phyloP scores from a whole-genome alignment of 2,888 invertebrate species.

The Gnatocerus cornutus region DNA sequence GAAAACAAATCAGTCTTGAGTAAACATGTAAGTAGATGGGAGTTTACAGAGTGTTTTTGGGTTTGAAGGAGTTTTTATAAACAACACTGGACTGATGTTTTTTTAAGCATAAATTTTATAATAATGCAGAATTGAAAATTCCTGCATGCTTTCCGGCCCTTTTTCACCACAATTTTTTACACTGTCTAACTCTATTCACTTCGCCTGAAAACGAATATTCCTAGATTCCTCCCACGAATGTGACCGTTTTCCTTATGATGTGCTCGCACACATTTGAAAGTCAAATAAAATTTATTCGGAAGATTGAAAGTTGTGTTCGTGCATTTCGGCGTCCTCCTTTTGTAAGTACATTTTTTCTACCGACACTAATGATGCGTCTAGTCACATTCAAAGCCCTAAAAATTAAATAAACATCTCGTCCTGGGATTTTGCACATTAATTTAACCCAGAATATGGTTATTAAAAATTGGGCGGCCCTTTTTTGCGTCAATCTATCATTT shows the following conservation, averaged over 20 bases:
- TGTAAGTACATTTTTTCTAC: background rate
- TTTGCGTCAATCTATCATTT: background rate
- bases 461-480: background rate
- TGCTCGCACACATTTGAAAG: background rate
- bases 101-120: no score
- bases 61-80: background rate
- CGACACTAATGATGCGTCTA: background rate
- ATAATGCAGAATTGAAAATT: no score
- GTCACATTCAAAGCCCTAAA: background rate
- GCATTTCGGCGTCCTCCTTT: background rate
- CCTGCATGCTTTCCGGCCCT: no score
- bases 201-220: background rate
- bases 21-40: background rate
- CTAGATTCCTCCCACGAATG: background rate
- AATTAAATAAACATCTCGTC: no score
- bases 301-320: slow-evolving; percentile 1
- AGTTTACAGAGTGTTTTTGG: background rate
- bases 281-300: background rate
- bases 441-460: no score
- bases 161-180: no score
- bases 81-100: no score
- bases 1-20: no score
- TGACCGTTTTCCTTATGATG: slow-evolving; percentile 3
- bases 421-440: no score
- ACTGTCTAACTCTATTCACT: background rate